A percentile compares a stretch with the other conserved stretches of the same genome.
Conservation (phyloP, 2,888 invertebrate genomes). For the Orchesellides sinensis region DNA sequence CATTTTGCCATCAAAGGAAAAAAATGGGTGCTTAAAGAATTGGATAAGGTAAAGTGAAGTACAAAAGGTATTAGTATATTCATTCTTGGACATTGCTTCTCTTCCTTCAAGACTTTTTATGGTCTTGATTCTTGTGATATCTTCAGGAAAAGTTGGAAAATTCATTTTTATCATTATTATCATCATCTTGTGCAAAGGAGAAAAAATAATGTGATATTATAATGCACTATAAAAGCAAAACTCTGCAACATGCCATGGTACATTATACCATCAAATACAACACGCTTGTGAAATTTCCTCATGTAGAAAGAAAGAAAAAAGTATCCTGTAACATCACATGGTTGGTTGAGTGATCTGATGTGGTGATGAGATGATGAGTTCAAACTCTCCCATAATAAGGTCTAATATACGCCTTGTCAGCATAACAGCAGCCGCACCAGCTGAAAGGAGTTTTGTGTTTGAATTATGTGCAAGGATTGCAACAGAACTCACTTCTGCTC, state of each 20-base stretch:
- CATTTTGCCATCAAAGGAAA: background rate
- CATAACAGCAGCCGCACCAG: background rate
- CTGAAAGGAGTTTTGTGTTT: no score
- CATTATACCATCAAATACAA: background rate
- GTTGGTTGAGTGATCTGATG: conserved; percentile 11
- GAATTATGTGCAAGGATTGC: background rate
- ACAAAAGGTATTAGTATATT: background rate
- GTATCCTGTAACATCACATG: conserved; percentile 46
- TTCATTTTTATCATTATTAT: conserved; percentile 31
- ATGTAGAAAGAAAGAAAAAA: conserved; percentile 19
- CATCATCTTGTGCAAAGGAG: no score
- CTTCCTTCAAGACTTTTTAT: conserved; percentile 27
- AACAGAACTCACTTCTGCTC: background rate
- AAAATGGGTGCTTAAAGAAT: conserved; percentile 11
- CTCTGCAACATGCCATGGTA: no score
- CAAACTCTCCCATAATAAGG: conserved; percentile 23
- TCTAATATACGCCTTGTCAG: background rate
- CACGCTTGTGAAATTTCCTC: conserved; percentile 7
- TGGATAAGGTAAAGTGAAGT: conserved; percentile 26
- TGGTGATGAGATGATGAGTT: conserved; percentile 22
- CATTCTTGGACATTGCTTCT: conserved; percentile 18
- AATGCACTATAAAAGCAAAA: no score
- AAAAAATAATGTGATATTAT: background rate
- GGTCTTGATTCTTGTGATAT: conserved; percentile 48
- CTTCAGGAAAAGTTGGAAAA: conserved; percentile 41